Evolutionary conservation across 2,888 invertebrate species (phyloP).

Genomic region (Cremastinae sp.): DNA sequence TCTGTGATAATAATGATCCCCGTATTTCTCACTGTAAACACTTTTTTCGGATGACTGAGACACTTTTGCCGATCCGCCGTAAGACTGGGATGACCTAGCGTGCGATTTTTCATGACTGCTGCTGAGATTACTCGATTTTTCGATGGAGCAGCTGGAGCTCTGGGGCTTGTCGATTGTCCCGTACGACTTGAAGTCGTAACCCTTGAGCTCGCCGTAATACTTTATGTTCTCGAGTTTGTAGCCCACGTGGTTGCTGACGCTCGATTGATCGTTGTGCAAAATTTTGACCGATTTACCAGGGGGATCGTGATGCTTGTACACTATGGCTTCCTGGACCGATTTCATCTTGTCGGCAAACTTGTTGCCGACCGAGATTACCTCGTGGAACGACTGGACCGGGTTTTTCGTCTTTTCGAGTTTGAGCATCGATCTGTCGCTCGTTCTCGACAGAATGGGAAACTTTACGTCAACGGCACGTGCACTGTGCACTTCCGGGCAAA

Average conservation of each 20-base stretch:
- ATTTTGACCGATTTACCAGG: conserved; percentile 44
- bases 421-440: conserved; percentile 71
- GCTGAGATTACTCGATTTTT: conserved; percentile 73
- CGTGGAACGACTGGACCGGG: conserved; percentile 52
- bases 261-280: conserved; percentile 65
- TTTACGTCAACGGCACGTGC: conserved; percentile 61
- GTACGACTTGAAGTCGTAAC: conserved; percentile 76
- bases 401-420: conserved; percentile 71
- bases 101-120: conserved; percentile 70
- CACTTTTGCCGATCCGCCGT: conserved; percentile 68
- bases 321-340: conserved; percentile 67
- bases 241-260: conserved; percentile 66
- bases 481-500: conserved; percentile 60
- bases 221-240: conserved; percentile 76
- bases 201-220: conserved; percentile 77
- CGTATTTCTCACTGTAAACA: conserved; percentile 71
- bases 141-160: conserved; percentile 39
- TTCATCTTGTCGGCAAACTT: conserved; percentile 72
- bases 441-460: conserved; percentile 71
- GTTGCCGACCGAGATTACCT: conserved; percentile 59
- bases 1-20: conserved; percentile 75
- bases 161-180: conserved; percentile 74
- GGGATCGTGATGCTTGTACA: conserved; percentile 68
- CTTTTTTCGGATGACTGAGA: conserved; percentile 64
- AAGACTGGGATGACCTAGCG: conserved; percentile 66